Evolutionary conservation across 2,113 vertebrate species (phyloP).

Genomic region (Paradoxurus hermaphroditus): DNA sequence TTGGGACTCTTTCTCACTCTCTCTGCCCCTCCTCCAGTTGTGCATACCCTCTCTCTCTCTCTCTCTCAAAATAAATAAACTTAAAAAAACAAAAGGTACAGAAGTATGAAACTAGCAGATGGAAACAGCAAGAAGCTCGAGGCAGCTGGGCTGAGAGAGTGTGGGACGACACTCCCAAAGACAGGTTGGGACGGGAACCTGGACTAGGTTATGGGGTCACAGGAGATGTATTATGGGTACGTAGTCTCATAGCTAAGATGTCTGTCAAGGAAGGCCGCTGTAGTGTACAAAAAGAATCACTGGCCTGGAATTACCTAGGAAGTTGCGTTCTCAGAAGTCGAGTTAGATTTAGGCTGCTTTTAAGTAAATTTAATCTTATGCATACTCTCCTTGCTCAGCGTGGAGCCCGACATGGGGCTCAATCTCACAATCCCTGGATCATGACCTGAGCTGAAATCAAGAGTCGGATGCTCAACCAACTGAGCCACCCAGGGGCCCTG

Average conservation of each 20-base stretch:
- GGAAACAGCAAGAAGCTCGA: neutral
- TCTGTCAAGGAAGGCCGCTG: neutral
- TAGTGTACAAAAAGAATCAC: neutral
- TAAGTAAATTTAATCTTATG: neutral
- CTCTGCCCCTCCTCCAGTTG: too few species aligned
- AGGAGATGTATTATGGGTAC: neutral
- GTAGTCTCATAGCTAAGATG: neutral
- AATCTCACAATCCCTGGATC: too few species aligned
- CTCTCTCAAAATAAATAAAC: too few species aligned
- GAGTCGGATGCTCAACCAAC: too few species aligned
- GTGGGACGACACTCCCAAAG: too few species aligned
- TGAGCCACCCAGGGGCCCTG: too few species aligned
- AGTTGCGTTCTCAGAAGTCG: neutral
- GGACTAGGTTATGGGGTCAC: rapidly evolving
- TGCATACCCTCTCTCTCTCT: too few species aligned
- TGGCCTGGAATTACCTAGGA: neutral
- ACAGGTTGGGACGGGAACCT: neutral
- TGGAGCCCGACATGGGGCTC: too few species aligned
- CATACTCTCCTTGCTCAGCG: too few species aligned
- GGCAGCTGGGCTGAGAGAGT: too few species aligned
- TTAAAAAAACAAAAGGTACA: neutral
- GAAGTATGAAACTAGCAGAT: neutral
- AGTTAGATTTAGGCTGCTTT: neutral
- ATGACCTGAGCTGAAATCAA: too few species aligned
- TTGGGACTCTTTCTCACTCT: too few species aligned